Conservation (phyloP, 2,113 vertebrate genomes). For the Ascaphus truei region DNA sequence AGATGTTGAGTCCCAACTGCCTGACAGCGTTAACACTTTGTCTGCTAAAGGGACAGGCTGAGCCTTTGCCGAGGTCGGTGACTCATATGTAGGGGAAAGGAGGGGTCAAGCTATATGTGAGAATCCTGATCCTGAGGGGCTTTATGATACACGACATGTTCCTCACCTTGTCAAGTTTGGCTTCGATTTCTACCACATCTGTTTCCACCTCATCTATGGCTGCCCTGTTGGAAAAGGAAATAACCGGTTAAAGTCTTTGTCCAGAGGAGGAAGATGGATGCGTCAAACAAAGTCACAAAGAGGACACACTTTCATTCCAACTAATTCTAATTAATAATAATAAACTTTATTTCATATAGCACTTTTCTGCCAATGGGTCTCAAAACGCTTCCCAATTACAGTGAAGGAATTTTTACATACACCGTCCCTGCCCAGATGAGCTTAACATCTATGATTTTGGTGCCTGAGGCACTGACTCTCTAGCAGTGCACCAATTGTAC, state of each 20-base stretch:
- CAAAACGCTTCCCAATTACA: too few species aligned
- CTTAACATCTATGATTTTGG: too few species aligned
- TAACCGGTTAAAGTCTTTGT: neutral
- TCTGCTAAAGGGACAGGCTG: neutral
- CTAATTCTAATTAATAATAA: neutral
- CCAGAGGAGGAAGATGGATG: neutral
- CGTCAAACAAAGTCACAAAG: neutral
- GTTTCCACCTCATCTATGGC: slow-evolving; percentile 95
- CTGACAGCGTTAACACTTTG: neutral
- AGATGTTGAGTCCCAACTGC: slow-evolving; percentile 16
- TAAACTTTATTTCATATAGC: too few species aligned
- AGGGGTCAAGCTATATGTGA: neutral
- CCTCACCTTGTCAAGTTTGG: slow-evolving; percentile 91
- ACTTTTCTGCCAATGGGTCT: too few species aligned
- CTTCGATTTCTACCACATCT: slow-evolving; percentile 94
- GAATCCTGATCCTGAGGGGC: neutral
- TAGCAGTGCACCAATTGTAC: too few species aligned
- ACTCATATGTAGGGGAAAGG: neutral
- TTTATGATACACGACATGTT: neutral
- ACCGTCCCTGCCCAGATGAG: too few species aligned
- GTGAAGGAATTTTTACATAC: too few species aligned
- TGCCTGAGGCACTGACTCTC: too few species aligned
- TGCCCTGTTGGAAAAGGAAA: slow-evolving; percentile 69
- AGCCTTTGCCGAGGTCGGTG: neutral
- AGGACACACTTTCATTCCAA: neutral